Base-by-base conservation (phyloP, 1,140 invertebrate genomes). In the Dinoponera quadriceps region DNA sequence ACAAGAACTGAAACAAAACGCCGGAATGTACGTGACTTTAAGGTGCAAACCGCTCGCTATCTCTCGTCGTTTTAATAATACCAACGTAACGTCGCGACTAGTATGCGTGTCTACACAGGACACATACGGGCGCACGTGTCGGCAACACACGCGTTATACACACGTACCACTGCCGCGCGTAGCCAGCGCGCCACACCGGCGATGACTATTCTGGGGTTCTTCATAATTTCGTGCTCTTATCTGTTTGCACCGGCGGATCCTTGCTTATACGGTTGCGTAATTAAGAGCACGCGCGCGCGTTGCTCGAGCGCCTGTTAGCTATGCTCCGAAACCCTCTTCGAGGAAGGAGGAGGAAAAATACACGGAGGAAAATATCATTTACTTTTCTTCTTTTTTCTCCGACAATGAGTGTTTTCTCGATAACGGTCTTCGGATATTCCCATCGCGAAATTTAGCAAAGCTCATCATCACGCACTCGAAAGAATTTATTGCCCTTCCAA, bases 141-240 rank as follows among this genome's bases (percentile, higher is more conserved):
- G 55, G 73, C 44, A n/a, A 60, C 83, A 72, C 82, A 25, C 66
- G 59, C 60, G 38, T 16, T n/a, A n/a, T 18, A 55, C 84, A 25
- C 13, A 18, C 20, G 18, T 13, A 33, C 25, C 22, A 57, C 20
- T 57, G 48, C n/a, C n/a, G n/a, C n/a, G n/a, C 7, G 38, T 54
- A 57, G n/a, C 16, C 59, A 62, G 55, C 66, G 29, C 62, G 55
- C 68, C 68, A 68, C 59, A 54, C 83, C 20, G 74, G 86, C 85
- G 55, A 72, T 60, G 69, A 75, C 57, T 84, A 59, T 49, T 20
- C 71, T 75, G 63, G 55, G 44, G 22, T 33, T n/a, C 49, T 75
- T 88, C 51, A 71, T 75, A 82, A 88, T 83, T 85, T 88, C 55
- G 81, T 38, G 62, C n/a, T 82, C 75, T 89, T 89, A 89, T 89